Percentiles rank a stretch among this genome's conserved stretches.
These are phyloP conservation scores for Petromus typicus DNA, from an alignment of 2,113 vertebrate species.

Conservation along the genomic window DNA sequence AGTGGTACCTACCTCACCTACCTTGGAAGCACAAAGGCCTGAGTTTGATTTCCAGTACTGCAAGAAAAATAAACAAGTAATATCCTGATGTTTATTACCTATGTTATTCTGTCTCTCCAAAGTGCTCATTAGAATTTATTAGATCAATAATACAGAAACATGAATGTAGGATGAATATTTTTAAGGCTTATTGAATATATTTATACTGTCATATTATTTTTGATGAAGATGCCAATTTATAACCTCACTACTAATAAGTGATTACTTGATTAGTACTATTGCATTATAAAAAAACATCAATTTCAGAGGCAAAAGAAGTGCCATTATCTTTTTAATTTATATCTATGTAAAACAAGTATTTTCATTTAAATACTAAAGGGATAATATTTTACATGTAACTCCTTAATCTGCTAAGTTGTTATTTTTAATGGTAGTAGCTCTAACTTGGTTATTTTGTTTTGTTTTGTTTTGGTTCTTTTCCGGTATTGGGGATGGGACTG, in stretches of 20 bases:
- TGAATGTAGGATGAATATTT: neutral
- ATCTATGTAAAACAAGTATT: neutral
- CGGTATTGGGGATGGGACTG: too few relatives aligned
- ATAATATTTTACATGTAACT: neutral
- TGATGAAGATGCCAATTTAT: conserved; percentile 5
- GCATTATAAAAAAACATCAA: neutral
- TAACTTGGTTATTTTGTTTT: neutral
- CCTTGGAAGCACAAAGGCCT: too few relatives aligned
- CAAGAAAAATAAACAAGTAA: too few relatives aligned
- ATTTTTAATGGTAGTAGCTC: neutral
- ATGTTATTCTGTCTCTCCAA: neutral
- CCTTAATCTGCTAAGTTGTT: neutral
- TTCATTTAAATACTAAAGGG: neutral
- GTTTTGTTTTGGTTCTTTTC: too few relatives aligned
- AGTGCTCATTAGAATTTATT: neutral
- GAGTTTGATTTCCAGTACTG: too few relatives aligned
- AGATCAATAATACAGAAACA: neutral
- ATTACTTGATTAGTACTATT: neutral
- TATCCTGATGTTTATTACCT: neutral
- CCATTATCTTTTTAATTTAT: neutral
- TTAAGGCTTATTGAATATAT: neutral
- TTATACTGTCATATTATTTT: conserved; percentile 26
- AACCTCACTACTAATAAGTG: neutral
- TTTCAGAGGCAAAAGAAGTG: neutral
- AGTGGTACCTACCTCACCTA: too few relatives aligned